These are phyloP conservation scores for Erebia ligea DNA, from an alignment of 2,888 invertebrate genomes.

Conservation along the genomic window DNA sequence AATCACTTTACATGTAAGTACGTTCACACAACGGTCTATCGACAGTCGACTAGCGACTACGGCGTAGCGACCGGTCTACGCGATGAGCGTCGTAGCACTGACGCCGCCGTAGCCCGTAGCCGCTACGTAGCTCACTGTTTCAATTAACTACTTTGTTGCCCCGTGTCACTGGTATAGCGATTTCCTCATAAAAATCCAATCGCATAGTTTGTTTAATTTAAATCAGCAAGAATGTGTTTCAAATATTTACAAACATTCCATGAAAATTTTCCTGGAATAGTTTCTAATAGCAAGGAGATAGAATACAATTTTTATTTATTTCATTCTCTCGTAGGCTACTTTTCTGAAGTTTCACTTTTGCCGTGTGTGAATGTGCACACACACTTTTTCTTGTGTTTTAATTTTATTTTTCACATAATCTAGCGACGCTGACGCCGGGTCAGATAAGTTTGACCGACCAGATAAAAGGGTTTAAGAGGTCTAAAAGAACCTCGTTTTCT, in stretches of 20 bases:
- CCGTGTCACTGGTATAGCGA: constrained; percentile 57
- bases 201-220: constrained; percentile 26
- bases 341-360: no score
- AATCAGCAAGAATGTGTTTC: background rate
- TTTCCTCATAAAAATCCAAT: constrained; percentile 51
- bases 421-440: no score
- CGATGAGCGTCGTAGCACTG: constrained; percentile 78
- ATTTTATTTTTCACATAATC: no score
- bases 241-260: background rate
- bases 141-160: constrained; percentile 79
- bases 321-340: no score
- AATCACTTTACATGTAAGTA: constrained; percentile 62
- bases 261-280: no score
- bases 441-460: no score
- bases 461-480: no score
- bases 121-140: constrained; percentile 58
- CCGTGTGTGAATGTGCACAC: no score
- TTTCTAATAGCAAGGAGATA: no score
- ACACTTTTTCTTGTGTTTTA: no score
- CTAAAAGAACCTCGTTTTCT: no score
- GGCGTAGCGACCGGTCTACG: constrained; percentile 68
- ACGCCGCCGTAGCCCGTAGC: constrained; percentile 54
- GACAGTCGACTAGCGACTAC: constrained; percentile 56
- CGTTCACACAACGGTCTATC: constrained; percentile 62
- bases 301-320: no score